phyloP scores from a whole-genome alignment of 2,113 vertebrate species.

The Hippoglossus stenolepis region DNA sequence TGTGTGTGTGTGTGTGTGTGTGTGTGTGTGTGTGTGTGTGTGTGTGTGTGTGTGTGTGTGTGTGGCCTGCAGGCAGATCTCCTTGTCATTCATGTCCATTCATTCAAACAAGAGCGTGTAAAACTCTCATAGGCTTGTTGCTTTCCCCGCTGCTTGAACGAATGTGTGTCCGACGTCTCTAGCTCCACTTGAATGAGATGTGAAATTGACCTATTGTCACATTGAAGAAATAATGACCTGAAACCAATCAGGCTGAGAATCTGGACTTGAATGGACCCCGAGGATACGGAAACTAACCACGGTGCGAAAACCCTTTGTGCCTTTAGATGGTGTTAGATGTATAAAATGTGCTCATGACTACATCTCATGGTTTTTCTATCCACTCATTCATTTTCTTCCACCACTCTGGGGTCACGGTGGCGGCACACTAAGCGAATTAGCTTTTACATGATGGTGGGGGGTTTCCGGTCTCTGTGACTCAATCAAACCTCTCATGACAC shows the following conservation, averaged over 20 bases:
- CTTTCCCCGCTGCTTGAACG: not conserved
- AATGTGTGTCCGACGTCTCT: not conserved
- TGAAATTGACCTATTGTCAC: not conserved
- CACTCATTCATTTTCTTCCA: not conserved
- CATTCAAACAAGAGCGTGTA: slow-evolving; percentile 15
- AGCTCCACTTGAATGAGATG: not conserved
- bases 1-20: slow-evolving; percentile 33
- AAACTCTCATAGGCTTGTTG: too few relatives aligned
- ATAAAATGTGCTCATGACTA: not conserved
- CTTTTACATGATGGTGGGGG: not conserved
- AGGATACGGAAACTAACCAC: not conserved
- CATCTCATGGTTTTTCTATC: not conserved
- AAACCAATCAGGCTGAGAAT: not conserved
- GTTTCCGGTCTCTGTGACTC: too few relatives aligned
- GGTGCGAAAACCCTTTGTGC: not conserved
- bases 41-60: slow-evolving; percentile 34
- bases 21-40: slow-evolving; percentile 21
- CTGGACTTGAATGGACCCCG: not conserved
- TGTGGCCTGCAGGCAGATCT: not conserved
- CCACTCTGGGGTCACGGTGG: not conserved
- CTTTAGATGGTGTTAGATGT: not conserved
- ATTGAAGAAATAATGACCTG: not conserved
- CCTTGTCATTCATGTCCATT: slow-evolving; percentile 30
- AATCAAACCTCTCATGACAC: too few relatives aligned
- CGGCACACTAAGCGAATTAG: not conserved